Conservation (phyloP, 1,140 invertebrate genomes). For the Mactra quadrangularis region DNA sequence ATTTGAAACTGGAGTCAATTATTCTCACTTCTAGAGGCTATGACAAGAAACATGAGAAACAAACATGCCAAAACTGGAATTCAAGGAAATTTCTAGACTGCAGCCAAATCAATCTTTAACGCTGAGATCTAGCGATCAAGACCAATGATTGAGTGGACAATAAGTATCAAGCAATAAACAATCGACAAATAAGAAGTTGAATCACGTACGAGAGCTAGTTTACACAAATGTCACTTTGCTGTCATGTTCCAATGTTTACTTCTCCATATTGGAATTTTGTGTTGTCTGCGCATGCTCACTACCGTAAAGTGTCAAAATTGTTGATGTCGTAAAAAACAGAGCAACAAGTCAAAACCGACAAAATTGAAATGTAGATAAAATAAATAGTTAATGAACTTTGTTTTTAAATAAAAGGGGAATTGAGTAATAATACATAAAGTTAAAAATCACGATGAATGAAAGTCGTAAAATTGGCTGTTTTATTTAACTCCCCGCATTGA, state of each 20-base stretch:
- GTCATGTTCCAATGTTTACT: constrained; percentile 42
- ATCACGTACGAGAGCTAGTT: not conserved
- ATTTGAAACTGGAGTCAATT: no score
- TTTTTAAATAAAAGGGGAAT: constrained; percentile 6
- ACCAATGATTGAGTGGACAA: no score
- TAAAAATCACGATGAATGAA: not conserved
- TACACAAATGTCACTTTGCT: not conserved
- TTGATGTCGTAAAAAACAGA: constrained; percentile 28
- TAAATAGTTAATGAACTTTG: not conserved
- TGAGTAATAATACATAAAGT: not conserved
- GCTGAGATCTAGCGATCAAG: no score
- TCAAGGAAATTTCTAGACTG: no score
- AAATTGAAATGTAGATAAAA: not conserved
- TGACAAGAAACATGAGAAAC: no score
- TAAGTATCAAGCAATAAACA: no score
- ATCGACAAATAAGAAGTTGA: not conserved
- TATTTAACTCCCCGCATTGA: constrained; percentile 2
- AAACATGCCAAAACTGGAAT: no score
- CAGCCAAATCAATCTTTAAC: no score
- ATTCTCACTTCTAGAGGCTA: no score
- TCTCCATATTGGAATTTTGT: constrained; percentile 65
- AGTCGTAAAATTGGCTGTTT: constrained; percentile 9
- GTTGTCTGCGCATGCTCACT: constrained; percentile 47
- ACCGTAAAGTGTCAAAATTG: constrained; percentile 3
- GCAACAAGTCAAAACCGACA: not conserved